Percentiles rank a stretch among this genome's conserved stretches.
Conservation (phyloP, 2,797 vertebrate genomes). For the Bradypodion ventrale region DNA sequence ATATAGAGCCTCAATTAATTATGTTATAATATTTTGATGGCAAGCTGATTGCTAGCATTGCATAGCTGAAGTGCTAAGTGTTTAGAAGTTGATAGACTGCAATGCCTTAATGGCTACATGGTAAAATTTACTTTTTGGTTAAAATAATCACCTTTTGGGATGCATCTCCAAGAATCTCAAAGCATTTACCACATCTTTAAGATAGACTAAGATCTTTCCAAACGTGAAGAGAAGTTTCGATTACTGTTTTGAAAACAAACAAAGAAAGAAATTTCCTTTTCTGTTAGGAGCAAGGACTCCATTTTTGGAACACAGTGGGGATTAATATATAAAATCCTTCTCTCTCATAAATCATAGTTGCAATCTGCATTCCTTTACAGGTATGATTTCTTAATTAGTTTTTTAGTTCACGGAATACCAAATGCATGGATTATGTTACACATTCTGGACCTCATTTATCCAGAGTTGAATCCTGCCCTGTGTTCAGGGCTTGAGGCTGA, state of each 20-base stretch:
- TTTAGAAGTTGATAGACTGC: constrained; percentile 55
- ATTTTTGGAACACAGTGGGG: neutral
- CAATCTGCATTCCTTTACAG: neutral
- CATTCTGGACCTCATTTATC: neutral
- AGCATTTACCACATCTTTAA: too few species aligned
- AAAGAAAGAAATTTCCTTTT: neutral
- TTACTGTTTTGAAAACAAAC: too few species aligned
- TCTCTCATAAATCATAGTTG: neutral
- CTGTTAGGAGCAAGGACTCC: neutral
- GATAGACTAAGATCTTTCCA: too few species aligned
- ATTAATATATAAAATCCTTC: neutral
- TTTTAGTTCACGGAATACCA: neutral
- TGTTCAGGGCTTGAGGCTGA: neutral
- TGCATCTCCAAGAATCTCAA: too few species aligned
- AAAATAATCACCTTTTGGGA: neutral
- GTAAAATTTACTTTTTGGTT: constrained; percentile 33
- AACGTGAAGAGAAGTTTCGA: too few species aligned
- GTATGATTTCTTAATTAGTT: neutral
- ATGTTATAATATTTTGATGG: constrained; percentile 61
- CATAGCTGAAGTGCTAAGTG: constrained; percentile 60
- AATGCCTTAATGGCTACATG: constrained; percentile 49
- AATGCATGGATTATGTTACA: neutral
- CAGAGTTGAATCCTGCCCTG: neutral
- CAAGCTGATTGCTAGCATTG: constrained; percentile 56
- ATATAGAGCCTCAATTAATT: constrained; percentile 67